phyloP scores from a whole-genome alignment of 2,797 vertebrate species.

The Rhodeus uyekii region DNA sequence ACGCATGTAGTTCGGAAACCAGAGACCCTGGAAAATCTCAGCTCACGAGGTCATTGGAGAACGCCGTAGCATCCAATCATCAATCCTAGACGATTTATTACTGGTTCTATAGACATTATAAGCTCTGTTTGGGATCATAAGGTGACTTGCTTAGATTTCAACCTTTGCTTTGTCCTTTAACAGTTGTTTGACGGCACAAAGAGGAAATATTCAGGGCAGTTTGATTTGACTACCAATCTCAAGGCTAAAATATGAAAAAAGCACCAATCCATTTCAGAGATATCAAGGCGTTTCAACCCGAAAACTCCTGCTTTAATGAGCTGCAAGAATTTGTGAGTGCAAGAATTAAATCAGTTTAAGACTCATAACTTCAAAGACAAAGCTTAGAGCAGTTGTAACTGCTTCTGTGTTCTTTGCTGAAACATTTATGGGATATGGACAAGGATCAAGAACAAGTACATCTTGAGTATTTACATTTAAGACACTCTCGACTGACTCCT shows the following conservation, averaged over 20 bases:
- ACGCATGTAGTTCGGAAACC: neutral
- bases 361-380: neutral
- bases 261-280: neutral
- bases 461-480: neutral
- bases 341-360: no score
- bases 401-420: neutral
- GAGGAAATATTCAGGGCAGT: neutral
- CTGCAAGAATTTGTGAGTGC: no score
- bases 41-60: neutral
- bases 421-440: neutral
- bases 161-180: neutral
- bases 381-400: neutral
- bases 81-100: neutral
- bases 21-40: neutral
- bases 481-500: neutral
- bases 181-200: neutral
- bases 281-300: neutral
- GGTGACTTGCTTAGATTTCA: neutral
- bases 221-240: neutral
- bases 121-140: neutral
- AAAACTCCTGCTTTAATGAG: no score
- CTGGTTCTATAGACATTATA: neutral
- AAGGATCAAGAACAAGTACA: neutral
- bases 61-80: neutral
- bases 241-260: neutral